A percentile compares a stretch with the other conserved stretches of the same genome.
Conservation (phyloP, 1,140 invertebrate species). For the Centruroides vittatus region DNA sequence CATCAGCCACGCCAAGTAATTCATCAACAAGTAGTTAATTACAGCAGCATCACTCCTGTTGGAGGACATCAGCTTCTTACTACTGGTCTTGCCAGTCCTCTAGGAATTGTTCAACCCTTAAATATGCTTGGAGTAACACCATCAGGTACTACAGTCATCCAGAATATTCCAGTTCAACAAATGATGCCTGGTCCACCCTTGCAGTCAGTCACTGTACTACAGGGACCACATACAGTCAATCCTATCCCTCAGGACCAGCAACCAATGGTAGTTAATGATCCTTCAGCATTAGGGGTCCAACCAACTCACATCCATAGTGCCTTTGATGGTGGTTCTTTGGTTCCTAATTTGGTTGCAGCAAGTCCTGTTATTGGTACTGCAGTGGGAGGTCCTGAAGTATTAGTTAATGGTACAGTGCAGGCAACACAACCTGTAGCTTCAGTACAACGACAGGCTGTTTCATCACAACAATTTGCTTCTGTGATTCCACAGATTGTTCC, state of each 20-base stretch:
- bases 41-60: constrained; percentile 11
- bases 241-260: constrained; percentile 13
- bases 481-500: constrained; percentile 7
- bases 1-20: constrained; percentile 8
- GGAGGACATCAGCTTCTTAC: constrained; percentile 11
- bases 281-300: constrained; percentile 11
- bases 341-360: constrained; percentile 14
- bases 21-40: constrained; percentile 13
- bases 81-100: constrained; percentile 9
- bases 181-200: constrained; percentile 13
- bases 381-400: constrained; percentile 11
- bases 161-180: constrained; percentile 16
- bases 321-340: constrained; percentile 17
- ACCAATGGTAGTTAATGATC: constrained; percentile 14
- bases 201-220: constrained; percentile 11
- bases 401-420: not conserved
- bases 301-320: constrained; percentile 16
- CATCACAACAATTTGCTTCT: constrained; percentile 4
- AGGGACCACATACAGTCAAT: constrained; percentile 9
- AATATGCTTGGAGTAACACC: constrained; percentile 12
- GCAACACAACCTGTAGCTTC: not conserved
- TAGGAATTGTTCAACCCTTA: constrained; percentile 14
- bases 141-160: constrained; percentile 10
- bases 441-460: constrained; percentile 4
- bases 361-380: constrained; percentile 12